phyloP scores from a whole-genome alignment of 2,113 vertebrate species.

The Callaeas wilsoni region DNA sequence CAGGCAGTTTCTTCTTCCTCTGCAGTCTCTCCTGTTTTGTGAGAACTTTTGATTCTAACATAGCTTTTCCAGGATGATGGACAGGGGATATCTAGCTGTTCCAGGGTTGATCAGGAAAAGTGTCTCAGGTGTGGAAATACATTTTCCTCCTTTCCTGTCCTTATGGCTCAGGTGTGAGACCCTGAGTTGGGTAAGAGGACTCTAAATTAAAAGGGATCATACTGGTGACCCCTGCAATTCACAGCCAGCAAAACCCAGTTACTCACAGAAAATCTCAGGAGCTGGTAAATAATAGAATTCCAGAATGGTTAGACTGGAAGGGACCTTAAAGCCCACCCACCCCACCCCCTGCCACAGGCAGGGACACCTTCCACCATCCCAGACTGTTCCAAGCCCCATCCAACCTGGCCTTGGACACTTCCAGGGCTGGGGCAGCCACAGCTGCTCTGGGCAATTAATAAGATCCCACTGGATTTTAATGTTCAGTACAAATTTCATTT shows the following conservation, averaged over 20 bases:
- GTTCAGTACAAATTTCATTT: not conserved
- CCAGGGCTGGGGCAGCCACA: not conserved
- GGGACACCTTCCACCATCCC: not conserved
- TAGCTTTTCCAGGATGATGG: not conserved
- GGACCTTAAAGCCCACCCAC: not conserved
- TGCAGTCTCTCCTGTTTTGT: not conserved
- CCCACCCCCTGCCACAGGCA: not conserved
- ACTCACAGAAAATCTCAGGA: not conserved
- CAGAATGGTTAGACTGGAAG: not conserved
- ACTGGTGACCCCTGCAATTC: not conserved
- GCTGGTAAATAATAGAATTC: not conserved
- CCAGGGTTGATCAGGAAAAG: not conserved
- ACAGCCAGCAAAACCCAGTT: not conserved
- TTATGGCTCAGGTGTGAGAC: not conserved
- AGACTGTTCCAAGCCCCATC: fast-evolving
- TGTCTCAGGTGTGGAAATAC: not conserved
- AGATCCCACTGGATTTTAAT: not conserved
- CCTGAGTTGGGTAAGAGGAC: not conserved
- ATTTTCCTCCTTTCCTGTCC: not conserved
- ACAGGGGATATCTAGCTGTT: not conserved
- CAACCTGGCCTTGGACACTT: not conserved
- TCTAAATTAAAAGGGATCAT: not conserved
- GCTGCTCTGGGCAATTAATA: not conserved
- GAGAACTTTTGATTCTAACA: not conserved
- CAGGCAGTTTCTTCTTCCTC: not conserved